Evolutionary conservation across 2,113 vertebrate species (phyloP), one percentile per base, ranked within the genome.

Genomic region (Empidonax traillii): DNA sequence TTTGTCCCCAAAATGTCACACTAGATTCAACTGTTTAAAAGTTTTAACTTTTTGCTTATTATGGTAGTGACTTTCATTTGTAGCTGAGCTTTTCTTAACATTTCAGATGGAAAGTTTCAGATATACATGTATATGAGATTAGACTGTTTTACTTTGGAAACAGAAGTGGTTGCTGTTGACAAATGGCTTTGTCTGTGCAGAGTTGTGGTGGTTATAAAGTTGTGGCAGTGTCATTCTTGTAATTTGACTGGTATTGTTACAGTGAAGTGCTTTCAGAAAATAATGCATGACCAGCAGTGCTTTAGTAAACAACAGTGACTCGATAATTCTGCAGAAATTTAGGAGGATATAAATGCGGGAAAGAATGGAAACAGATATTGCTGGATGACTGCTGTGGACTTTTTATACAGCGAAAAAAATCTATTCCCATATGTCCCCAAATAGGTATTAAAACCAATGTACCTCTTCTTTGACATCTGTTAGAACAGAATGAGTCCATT

Each of bases 391-490:
- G 91, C 39, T 78, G 52, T 37, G 81, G 31, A 71, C 53, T 94
- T 96, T 96, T 96, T 97, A 87, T 81, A 89, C 66, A 56, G 69
- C 51, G 39, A 30, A 71, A 95, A 96, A 96, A 98, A 94, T 63
- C 44, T 84, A 58, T 97, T 96, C 84, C 89, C 93, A 15, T 84
- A 94, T 72, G 93, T 92, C 89, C 52, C 96, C 84, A 97, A 98
- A 94, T 97, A 97, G 90, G 46, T 97, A 97, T 97, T 98, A 98
- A 98, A 98, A 96, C 92, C 97, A 98, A 94, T 98, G 98, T 98
- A 96, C 97, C 98, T 97, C 95, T 97, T 98, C 97, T 97, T 98
- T 97, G 97, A 98, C 98, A 98, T 98, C 98, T 98, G 98, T 97
- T 98, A 95, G 95, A 97, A 84, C 97, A 97, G 95, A 97, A 97